Evolutionary conservation across 92 coral and sea anemone species (phyloP).

Genomic region (Zoanthus sansibaricus): DNA sequence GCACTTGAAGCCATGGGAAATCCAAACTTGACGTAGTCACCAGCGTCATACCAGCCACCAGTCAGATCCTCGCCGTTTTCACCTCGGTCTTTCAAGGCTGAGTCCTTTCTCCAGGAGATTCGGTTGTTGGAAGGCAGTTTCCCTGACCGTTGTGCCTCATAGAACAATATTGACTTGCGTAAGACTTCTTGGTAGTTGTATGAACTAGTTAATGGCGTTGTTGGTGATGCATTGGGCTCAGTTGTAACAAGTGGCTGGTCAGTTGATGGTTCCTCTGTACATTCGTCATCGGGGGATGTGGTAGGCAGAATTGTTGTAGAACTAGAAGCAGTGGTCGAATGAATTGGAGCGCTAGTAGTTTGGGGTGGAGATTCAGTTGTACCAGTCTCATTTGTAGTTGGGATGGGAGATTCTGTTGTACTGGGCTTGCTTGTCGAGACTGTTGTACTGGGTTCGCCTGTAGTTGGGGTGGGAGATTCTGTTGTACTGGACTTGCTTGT

Average conservation of each 20-base stretch:
- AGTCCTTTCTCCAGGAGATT: constrained; percentile 90
- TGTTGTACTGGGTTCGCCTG: background rate
- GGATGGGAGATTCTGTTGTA: background rate
- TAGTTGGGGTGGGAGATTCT: background rate
- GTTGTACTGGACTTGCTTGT: background rate
- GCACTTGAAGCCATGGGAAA: constrained; percentile 95
- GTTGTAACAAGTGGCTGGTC: constrained; percentile 2
- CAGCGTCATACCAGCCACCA: constrained; percentile 98
- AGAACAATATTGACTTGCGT: constrained; percentile 86
- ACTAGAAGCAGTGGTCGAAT: background rate
- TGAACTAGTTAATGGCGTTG: background rate
- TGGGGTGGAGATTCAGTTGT: background rate
- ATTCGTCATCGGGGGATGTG: constrained; percentile 7
- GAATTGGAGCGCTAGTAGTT: background rate
- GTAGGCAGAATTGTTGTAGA: constrained; percentile 24
- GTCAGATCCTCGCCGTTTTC: constrained; percentile 79
- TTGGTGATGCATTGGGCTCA: constrained; percentile 17
- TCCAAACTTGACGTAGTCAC: constrained; percentile 94
- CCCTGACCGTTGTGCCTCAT: constrained; percentile 97
- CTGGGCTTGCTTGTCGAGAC: background rate
- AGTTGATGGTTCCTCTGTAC: constrained; percentile 37
- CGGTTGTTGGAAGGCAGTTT: constrained; percentile 85
- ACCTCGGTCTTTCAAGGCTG: constrained; percentile 79
- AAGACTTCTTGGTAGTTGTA: constrained; percentile 79
- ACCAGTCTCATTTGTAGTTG: background rate